These are phyloP conservation scores for Onychomys leucogaster DNA, from an alignment of 2,797 vertebrate genomes.

Conservation along the genomic window DNA sequence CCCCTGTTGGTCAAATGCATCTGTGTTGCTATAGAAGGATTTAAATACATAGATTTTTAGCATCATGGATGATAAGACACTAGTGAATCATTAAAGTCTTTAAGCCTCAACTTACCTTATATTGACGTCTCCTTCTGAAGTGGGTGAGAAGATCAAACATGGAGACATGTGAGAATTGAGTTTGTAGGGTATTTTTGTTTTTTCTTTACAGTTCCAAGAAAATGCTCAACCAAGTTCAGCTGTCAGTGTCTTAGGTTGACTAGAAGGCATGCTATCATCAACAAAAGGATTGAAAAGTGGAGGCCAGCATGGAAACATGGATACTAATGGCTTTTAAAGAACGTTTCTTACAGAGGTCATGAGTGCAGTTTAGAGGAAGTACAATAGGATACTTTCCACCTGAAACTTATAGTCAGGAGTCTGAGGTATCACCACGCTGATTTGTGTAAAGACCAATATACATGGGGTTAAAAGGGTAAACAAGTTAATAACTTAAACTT, in stretches of 20 bases:
- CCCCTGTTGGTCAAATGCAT: neutral
- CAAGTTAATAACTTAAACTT: neutral
- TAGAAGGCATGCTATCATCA: neutral
- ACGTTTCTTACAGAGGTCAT: neutral
- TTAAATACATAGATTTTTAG: neutral
- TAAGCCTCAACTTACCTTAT: neutral
- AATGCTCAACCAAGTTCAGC: neutral
- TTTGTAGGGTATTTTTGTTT: neutral
- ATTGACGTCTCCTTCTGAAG: neutral
- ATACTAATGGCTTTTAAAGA: neutral
- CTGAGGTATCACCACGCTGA: too few relatives aligned
- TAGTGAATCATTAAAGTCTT: too few relatives aligned
- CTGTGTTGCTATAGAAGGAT: neutral
- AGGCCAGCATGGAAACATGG: neutral
- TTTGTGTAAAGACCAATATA: neutral
- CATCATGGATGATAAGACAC: rapidly evolving
- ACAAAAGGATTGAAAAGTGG: neutral
- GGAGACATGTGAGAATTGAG: neutral
- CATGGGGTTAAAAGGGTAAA: neutral
- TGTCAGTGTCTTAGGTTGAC: neutral
- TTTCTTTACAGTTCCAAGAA: neutral
- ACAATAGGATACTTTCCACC: neutral
- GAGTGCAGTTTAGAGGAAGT: too few relatives aligned
- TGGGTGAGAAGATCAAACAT: neutral
- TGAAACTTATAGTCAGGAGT: neutral